Base-by-base conservation (phyloP, 2,888 invertebrate genomes). In the Cataglyphis rosenhaueri region DNA sequence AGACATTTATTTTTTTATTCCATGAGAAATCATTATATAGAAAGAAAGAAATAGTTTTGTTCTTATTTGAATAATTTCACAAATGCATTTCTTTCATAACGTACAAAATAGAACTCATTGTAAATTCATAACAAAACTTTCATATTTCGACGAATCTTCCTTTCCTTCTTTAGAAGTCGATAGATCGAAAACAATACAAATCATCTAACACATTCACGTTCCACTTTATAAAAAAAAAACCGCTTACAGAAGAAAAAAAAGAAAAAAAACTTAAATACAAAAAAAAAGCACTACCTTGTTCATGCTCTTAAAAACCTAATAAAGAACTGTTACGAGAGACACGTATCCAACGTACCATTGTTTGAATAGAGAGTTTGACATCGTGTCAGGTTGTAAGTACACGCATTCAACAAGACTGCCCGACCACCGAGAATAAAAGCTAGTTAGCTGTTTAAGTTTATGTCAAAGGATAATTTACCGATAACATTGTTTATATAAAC, bases 351-450 rank as follows among this genome's bases (percentile, higher is more conserved):
- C 48, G 21, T 85, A 59, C 32, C 73, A 66, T 82, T 66, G 68
- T 65, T 83, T 70, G 79, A 59, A 52, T 61, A 74, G 68, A 66
- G 78, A 57, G 84, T 83, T 81, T 73, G 71, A 88, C 88, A 84
- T 70, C 82, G 62, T 78, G 70, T 79, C 71, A 70, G 55, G 81
- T 79, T 84, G 86, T 83, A 86, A 82, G 81, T 82, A 81, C 89
- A 84, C 68, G 68, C 81, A 81, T 85, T 87, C 83, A 73, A 84
- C 83, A 75, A 57, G 61, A 59, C 57, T 32, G 35, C 12, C 57
- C 66, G 35, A 44, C 59, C 35, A 44, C 35, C 57, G 21, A 44
- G 32, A 35, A 59, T 32, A 44, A 21, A 21, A 57, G 41, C 21
- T 70, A 70, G 73, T 38, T 32, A 65, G 9, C 59, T 61, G 55